These are phyloP conservation scores for Equus quagga DNA, from an alignment of 2,113 vertebrate species.

Conservation along the genomic window DNA sequence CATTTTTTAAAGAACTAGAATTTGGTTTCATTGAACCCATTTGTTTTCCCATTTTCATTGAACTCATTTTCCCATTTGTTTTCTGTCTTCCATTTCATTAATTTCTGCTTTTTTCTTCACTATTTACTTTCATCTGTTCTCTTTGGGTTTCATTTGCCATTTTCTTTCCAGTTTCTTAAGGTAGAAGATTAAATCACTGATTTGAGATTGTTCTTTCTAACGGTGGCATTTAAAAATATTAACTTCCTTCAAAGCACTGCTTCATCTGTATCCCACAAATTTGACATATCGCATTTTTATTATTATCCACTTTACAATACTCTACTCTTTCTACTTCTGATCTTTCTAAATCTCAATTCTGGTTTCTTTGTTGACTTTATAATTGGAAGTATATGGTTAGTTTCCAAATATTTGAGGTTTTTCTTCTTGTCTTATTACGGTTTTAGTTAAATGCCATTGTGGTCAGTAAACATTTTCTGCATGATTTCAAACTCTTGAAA, in stretches of 20 bases:
- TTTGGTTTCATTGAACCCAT: not conserved
- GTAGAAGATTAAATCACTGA: not conserved
- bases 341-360: not conserved
- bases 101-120: not conserved
- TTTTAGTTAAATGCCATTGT: not conserved
- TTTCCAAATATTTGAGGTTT: not conserved
- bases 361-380: not conserved
- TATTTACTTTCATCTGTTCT: not conserved
- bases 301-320: not conserved
- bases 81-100: not conserved
- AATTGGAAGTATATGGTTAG: not conserved
- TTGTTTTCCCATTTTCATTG: too few species aligned
- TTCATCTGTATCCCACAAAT: not conserved
- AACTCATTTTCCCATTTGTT: not conserved
- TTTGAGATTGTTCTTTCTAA: not conserved
- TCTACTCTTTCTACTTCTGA: not conserved
- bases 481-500: not conserved
- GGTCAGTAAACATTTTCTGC: not conserved
- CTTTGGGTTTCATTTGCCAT: not conserved
- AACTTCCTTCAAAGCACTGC: not conserved
- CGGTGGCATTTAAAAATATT: not conserved
- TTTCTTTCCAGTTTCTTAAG: not conserved
- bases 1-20: not conserved
- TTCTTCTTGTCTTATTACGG: not conserved
- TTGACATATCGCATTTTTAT: not conserved